Percentiles rank a stretch among this genome's conserved stretches.
These are phyloP conservation scores for Scomberomorus guttatus DNA, from an alignment of 2,797 vertebrate species.

Conservation along the genomic window DNA sequence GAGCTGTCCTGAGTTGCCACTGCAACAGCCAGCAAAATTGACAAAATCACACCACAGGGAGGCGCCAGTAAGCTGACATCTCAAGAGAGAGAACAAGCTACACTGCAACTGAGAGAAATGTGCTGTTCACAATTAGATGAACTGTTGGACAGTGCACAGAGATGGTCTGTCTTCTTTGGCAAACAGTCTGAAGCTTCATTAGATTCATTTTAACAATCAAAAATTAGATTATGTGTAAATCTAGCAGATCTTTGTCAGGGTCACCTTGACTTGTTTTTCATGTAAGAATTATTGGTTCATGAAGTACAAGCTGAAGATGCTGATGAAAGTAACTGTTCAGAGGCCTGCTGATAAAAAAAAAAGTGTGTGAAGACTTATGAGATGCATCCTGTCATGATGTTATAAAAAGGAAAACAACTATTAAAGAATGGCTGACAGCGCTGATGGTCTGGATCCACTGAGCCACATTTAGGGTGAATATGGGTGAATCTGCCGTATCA, in stretches of 20 bases:
- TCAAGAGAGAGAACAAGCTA: not conserved
- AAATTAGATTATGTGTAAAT: not conserved
- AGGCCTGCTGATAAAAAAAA: not conserved
- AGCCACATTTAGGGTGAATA: too few species aligned
- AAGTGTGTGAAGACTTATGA: not conserved
- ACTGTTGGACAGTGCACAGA: not conserved
- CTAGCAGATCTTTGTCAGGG: not conserved
- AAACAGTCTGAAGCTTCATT: not conserved
- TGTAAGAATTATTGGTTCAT: not conserved
- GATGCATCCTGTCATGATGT: not conserved
- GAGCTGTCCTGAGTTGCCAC: too few species aligned
- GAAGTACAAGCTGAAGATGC: not conserved
- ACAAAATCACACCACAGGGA: constrained; percentile 48
- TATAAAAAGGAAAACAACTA: not conserved
- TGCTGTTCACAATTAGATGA: not conserved
- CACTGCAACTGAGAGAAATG: not conserved
- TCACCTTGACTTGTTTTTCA: not conserved
- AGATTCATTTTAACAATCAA: not conserved
- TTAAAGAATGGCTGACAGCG: not conserved
- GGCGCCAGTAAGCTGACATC: constrained; percentile 49
- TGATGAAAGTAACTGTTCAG: not conserved
- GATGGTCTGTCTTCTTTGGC: not conserved
- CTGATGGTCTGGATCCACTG: not conserved
- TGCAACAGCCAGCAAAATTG: not conserved
- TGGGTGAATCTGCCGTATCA: not conserved